Evolutionary conservation across 1,140 invertebrate genomes (phyloP), one percentile per base, ranked within the genome.

Genomic region (Drosophila pectinifera): DNA sequence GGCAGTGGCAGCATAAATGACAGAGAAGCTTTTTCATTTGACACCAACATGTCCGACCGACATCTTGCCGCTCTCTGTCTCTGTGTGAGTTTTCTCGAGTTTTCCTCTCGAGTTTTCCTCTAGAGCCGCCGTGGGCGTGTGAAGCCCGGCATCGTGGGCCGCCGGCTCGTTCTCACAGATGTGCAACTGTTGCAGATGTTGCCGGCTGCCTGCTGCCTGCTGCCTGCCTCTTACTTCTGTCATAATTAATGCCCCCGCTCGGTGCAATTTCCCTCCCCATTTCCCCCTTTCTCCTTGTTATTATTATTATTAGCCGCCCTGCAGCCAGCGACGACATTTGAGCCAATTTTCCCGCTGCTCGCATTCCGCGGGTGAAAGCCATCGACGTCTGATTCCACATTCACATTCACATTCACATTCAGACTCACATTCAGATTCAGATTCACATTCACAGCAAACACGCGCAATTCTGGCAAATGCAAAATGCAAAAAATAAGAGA

Each of bases 361-460:
- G 82, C 83, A 86, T 86, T 86, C 83, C 80, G 41, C 58, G 80
- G 84, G 83, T 86, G 83, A 86, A 86, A 86, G 83, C 83, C 79
- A 55, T 63, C 45, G 43, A 43, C 56, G 56, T 54, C 45, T 49
- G 38, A 34, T 51, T 24, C 57, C 59, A 56, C 49, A 55, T 31
- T n/a, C n/a, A n/a, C n/a, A n/a, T n/a, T 20, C 43, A 22, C 48
- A 67, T 43, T 20, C 39, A 56, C 38, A 36, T 63, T 49, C 54
- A 69, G 65, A 61, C 61, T 34, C 51, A 41, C 73, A 79, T 69
- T 77, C 64, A 73, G 74, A 62, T 82, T 63, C 75, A 62, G 73
- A 79, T 69, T 77, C 64, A 73, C 80, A 62, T 82, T 63, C 75
- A 62, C 69, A 61, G 57, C 68, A 64, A 49, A 74, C 69, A 78